Conservation (phyloP, 2,797 vertebrate species). For the Enteromius unitaeniatus region DNA sequence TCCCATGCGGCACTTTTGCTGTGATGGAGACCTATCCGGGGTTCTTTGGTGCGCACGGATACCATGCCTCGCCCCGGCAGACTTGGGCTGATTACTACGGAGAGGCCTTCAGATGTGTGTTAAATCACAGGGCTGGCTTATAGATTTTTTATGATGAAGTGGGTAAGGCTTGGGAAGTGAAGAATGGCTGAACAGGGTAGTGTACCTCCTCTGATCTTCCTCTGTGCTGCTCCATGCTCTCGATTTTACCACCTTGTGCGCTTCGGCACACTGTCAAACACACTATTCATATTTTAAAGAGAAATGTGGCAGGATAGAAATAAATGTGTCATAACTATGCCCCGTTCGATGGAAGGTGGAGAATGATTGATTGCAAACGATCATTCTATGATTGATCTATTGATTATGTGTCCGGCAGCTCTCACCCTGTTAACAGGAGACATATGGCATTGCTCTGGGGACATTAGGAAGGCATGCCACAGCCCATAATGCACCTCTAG, state of each 20-base stretch:
- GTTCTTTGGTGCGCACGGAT: constrained; percentile 47
- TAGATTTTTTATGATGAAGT: constrained; percentile 62
- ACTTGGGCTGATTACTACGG: constrained; percentile 54
- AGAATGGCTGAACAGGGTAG: constrained; percentile 55
- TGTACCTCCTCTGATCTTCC: constrained; percentile 54
- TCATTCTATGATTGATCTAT: constrained; percentile 84
- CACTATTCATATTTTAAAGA: constrained; percentile 48
- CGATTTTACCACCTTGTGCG: constrained; percentile 20
- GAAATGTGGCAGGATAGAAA: constrained; percentile 45
- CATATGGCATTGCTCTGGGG: constrained; percentile 68
- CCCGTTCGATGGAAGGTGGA: constrained; percentile 29
- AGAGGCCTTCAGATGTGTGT: constrained; percentile 55
- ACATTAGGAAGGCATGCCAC: constrained; percentile 56
- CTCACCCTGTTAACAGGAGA: constrained; percentile 71
- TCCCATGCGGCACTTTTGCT: constrained; percentile 74
- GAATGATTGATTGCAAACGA: constrained; percentile 78
- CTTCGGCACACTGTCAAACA: constrained; percentile 36
- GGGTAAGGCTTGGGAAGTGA: constrained; percentile 48
- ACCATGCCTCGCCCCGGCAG: constrained; percentile 39
- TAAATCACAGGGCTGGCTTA: constrained; percentile 57
- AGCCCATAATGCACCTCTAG: constrained; percentile 32
- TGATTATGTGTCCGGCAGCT: constrained; percentile 71
- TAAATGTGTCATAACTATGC: constrained; percentile 38
- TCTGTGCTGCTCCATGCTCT: constrained; percentile 47
- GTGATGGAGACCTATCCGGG: constrained; percentile 61